phyloP scores from a whole-genome alignment of 2,797 vertebrate genomes.

The Phrynocephalus forsythii region DNA sequence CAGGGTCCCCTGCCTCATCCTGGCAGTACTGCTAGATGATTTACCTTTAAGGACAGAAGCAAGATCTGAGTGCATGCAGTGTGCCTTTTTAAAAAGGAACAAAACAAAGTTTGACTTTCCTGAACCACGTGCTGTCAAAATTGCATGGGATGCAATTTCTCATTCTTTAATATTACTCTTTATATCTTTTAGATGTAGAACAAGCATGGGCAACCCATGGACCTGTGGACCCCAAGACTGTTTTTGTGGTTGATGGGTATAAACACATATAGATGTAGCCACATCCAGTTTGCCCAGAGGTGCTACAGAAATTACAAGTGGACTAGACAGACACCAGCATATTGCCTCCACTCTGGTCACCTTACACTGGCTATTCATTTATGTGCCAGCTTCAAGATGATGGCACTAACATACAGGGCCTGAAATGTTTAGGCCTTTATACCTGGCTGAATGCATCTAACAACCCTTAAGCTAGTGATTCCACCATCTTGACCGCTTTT shows the following conservation, averaged over 20 bases:
- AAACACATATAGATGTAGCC: background rate
- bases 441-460: too few relatives aligned
- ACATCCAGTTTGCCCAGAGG: background rate
- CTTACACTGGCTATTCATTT: too few relatives aligned
- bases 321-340: too few relatives aligned
- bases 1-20: background rate
- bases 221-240: background rate
- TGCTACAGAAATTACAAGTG: too few relatives aligned
- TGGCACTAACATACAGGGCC: too few relatives aligned
- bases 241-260: background rate
- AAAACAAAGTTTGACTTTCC: too few relatives aligned
- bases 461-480: too few relatives aligned
- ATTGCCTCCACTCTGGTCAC: too few relatives aligned
- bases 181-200: background rate
- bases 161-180: background rate
- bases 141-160: background rate
- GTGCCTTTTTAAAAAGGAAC: too few relatives aligned
- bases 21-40: background rate
- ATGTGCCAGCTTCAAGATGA: too few relatives aligned
- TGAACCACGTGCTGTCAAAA: background rate
- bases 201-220: background rate
- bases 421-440: too few relatives aligned
- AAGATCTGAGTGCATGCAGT: background rate
- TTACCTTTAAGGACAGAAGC: slow-evolving; percentile 11
- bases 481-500: too few relatives aligned